Evolutionary conservation across 2,888 invertebrate genomes (phyloP).

Genomic region (Operophtera brumata): DNA sequence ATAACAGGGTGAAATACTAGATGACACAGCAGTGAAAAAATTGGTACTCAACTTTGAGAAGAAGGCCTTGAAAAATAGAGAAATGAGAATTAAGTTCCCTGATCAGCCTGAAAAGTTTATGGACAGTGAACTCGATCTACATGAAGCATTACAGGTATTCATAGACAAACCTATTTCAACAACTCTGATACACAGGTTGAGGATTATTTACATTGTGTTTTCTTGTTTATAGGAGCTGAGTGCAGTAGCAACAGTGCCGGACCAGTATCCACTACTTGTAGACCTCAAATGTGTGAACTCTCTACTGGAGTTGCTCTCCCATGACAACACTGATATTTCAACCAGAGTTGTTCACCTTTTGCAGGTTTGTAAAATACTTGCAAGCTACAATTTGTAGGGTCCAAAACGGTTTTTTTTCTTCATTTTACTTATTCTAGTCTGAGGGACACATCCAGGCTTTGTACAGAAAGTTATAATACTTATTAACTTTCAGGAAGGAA

Average conservation of each 20-base stretch:
- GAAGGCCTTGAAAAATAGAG: slow-evolving; percentile 94
- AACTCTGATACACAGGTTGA: no score
- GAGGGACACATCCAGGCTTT: no score
- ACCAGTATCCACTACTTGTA: slow-evolving; percentile 94
- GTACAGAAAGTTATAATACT: no score
- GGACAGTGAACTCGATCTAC: slow-evolving; percentile 97
- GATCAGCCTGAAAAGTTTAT: slow-evolving; percentile 99
- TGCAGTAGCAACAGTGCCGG: slow-evolving; percentile 96
- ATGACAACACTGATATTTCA: slow-evolving; percentile 97
- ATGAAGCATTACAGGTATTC: slow-evolving; percentile 89
- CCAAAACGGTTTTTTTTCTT: no score
- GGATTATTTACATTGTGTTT: neutral
- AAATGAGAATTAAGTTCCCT: slow-evolving; percentile 98
- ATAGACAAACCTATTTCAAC: neutral
- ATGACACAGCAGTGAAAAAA: slow-evolving; percentile 93
- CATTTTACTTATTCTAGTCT: no score
- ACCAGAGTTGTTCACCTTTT: slow-evolving; percentile 86
- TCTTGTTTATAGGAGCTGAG: slow-evolving; percentile 89
- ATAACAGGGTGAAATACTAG: slow-evolving; percentile 89
- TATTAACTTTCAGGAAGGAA: no score
- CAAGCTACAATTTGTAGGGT: neutral
- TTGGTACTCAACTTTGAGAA: slow-evolving; percentile 97
- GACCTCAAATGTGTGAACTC: slow-evolving; percentile 94
- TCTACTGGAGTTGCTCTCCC: slow-evolving; percentile 94
- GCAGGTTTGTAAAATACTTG: slow-evolving; percentile 75